phyloP scores from a whole-genome alignment of 2,888 invertebrate genomes.

The Dryococelus australis region DNA sequence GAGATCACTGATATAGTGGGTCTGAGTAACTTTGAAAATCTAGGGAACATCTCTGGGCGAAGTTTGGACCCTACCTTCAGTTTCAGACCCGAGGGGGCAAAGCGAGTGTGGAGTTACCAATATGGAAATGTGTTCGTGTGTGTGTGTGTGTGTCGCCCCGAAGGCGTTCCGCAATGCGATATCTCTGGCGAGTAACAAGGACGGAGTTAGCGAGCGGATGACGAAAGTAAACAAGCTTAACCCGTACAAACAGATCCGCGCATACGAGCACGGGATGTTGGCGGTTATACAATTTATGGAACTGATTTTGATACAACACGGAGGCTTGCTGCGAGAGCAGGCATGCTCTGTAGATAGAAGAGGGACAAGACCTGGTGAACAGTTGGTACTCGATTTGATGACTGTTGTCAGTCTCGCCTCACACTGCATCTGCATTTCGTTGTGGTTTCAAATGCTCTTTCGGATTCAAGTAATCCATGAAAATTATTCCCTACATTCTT shows the following conservation, averaged over 20 bases:
- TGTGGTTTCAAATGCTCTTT: no score
- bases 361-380: background rate
- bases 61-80: conserved; percentile 16
- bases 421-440: no score
- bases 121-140: background rate
- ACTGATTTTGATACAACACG: background rate
- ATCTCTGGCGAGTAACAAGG: background rate
- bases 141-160: background rate
- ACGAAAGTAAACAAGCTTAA: conserved; percentile 2
- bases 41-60: background rate
- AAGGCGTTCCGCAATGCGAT: conserved; percentile 16
- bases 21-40: background rate
- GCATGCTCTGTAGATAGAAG: background rate
- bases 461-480: no score
- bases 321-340: background rate
- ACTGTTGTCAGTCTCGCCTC: no score
- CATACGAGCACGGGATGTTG: background rate
- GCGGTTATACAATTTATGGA: conserved; percentile 8
- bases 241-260: background rate
- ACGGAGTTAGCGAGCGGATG: background rate
- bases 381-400: background rate
- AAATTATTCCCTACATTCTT: no score
- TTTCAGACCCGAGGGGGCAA: background rate
- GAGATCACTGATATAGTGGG: conserved; percentile 2
- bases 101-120: conserved; percentile 9